Percentiles rank a stretch among this genome's conserved stretches.
phyloP scores from a whole-genome alignment of 2,113 vertebrate genomes.

The Indicator maculatus region DNA sequence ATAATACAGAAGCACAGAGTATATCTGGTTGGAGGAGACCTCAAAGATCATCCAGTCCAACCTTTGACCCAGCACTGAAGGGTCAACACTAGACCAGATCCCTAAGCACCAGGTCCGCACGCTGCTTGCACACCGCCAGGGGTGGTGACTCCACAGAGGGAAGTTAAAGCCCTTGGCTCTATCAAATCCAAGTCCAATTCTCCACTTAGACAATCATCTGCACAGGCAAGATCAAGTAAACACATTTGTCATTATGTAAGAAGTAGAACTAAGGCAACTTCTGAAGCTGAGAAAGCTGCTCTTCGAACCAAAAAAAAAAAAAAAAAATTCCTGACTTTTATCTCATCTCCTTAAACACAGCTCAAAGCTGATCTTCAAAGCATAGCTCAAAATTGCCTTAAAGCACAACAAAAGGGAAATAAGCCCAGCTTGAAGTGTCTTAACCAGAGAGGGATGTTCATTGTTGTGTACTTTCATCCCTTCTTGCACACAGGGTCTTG shows the following conservation, averaged over 20 bases:
- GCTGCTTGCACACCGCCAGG: too few relatives aligned
- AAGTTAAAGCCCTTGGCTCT: background rate
- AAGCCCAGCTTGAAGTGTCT: background rate
- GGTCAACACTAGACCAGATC: too few relatives aligned
- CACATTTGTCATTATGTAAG: background rate
- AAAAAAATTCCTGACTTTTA: background rate
- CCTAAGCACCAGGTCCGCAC: too few relatives aligned
- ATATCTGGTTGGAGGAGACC: too few relatives aligned
- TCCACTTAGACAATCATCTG: background rate
- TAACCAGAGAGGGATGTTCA: background rate
- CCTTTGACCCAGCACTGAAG: too few relatives aligned
- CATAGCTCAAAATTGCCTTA: background rate
- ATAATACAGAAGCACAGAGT: background rate
- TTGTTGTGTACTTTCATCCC: background rate
- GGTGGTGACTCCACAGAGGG: background rate
- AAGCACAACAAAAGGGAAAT: background rate
- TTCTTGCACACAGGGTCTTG: background rate
- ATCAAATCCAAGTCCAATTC: background rate
- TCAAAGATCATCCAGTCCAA: too few relatives aligned
- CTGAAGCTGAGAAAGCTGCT: background rate
- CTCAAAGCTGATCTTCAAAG: conserved; percentile 32
- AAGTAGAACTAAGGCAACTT: background rate
- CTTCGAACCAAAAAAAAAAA: background rate
- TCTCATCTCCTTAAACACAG: background rate
- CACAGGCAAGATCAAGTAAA: background rate